These are phyloP conservation scores for Lordiphosa collinella DNA, from an alignment of 1,140 invertebrate genomes.

Conservation along the genomic window DNA sequence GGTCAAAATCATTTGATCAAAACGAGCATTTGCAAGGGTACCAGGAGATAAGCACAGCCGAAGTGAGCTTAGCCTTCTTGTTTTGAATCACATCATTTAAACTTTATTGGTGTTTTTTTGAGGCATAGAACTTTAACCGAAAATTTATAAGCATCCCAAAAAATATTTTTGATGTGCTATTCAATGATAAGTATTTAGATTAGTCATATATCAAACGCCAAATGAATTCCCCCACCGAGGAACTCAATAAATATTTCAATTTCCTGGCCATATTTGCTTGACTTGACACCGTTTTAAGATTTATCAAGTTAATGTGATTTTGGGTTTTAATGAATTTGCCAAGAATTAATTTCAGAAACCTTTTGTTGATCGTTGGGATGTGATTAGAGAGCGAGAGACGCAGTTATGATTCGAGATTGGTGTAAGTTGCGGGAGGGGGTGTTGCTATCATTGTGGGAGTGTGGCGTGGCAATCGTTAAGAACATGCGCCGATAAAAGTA, in stretches of 20 bases:
- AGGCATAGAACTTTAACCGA: no score
- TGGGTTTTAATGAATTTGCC: conserved; percentile 68
- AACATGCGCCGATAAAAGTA: conserved; percentile 68
- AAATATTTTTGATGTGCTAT: no score
- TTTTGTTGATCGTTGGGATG: conserved; percentile 30
- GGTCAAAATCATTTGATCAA: no score
- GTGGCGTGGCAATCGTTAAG: conserved; percentile 35
- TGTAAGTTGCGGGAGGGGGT: background rate
- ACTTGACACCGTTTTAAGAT: conserved; percentile 62
- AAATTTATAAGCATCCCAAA: no score
- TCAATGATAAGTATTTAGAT: no score
- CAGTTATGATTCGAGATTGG: conserved; percentile 20
- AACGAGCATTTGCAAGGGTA: no score
- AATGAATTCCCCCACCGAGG: conserved; percentile 10
- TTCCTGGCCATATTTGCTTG: conserved; percentile 64
- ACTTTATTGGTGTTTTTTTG: no score
- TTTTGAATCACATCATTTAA: no score
- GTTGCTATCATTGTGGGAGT: conserved; percentile 40
- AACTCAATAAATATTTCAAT: conserved; percentile 63
- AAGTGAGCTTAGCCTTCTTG: no score
- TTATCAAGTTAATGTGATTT: conserved; percentile 67
- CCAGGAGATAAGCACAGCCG: no score
- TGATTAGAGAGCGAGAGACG: conserved; percentile 28
- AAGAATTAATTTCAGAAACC: conserved; percentile 56
- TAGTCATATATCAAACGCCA: no score